These are phyloP conservation scores for Hanleya hanleyi DNA, from an alignment of 2,888 invertebrate species.

Conservation along the genomic window DNA sequence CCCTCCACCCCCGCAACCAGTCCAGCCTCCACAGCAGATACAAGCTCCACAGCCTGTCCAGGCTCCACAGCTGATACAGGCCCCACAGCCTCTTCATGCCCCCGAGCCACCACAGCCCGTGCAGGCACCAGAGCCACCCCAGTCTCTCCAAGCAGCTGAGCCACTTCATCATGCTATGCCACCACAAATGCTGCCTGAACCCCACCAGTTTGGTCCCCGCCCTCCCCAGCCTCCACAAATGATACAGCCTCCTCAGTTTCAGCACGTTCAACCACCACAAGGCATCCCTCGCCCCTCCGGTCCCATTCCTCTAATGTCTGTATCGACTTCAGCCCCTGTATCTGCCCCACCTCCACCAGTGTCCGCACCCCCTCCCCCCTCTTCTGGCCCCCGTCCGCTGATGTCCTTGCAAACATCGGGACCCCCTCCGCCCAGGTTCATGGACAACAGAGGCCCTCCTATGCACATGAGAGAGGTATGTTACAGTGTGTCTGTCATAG, in stretches of 20 bases:
- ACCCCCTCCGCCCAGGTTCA: slow-evolving; percentile 34
- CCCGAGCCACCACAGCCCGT: slow-evolving; percentile 31
- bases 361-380: slow-evolving; percentile 1
- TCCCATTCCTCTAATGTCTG: slow-evolving; percentile 31
- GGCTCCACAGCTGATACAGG: slow-evolving; percentile 17
- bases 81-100: slow-evolving; percentile 31
- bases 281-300: slow-evolving; percentile 17
- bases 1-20: slow-evolving; percentile 15
- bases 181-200: slow-evolving; percentile 11
- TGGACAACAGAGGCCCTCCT: too few relatives aligned
- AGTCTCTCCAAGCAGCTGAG: too few relatives aligned
- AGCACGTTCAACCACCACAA: slow-evolving; percentile 23
- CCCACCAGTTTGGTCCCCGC: slow-evolving; percentile 8
- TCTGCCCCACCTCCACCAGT: slow-evolving; percentile 17
- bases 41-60: neutral
- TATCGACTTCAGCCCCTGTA: slow-evolving; percentile 34
- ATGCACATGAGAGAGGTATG: too few relatives aligned
- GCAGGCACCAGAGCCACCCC: slow-evolving; percentile 30
- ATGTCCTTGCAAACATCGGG: slow-evolving; percentile 25
- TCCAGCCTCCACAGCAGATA: neutral
- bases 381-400: slow-evolving; percentile 23
- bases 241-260: neutral
- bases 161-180: slow-evolving; percentile 29
- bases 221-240: slow-evolving; percentile 16
- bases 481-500: too few relatives aligned